Conservation (phyloP, 2,888 invertebrate genomes). For the Epinotia brunnichana region DNA sequence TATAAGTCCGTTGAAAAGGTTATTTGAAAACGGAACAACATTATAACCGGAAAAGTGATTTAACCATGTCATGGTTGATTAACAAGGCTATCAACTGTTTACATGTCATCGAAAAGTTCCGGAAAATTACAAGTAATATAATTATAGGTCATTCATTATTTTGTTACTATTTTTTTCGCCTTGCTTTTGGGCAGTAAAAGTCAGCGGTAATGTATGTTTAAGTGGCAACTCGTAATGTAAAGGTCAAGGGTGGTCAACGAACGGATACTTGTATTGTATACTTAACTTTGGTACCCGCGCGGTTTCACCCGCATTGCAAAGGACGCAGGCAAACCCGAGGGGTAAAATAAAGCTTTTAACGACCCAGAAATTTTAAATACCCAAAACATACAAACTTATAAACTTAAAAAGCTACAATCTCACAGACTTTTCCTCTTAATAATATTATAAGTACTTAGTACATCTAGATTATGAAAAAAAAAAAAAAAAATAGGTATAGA, state of each 20-base stretch:
- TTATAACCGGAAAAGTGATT: background rate
- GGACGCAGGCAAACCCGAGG: too few species aligned
- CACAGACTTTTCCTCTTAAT: too few species aligned
- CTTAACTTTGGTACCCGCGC: too few species aligned
- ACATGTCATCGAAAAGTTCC: constrained; percentile 8
- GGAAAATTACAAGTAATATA: background rate
- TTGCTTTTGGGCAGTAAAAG: background rate
- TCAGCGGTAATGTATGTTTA: too few species aligned
- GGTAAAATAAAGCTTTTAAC: too few species aligned
- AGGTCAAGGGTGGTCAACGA: background rate
- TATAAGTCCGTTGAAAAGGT: background rate
- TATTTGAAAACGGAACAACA: background rate
- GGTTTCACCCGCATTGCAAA: too few species aligned
- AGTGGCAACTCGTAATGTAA: background rate
- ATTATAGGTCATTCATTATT: background rate
- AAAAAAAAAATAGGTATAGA: too few species aligned
- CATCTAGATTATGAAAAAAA: too few species aligned
- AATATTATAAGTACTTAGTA: too few species aligned
- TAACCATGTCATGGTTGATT: constrained; percentile 24
- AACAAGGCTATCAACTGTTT: constrained; percentile 21
- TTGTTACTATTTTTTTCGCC: background rate
- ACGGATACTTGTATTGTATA: background rate
- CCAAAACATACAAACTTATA: too few species aligned
- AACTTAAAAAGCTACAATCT: too few species aligned
- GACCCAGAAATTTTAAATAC: too few species aligned